phyloP scores from a whole-genome alignment of 2,888 invertebrate species.

The Spialia ferax region DNA sequence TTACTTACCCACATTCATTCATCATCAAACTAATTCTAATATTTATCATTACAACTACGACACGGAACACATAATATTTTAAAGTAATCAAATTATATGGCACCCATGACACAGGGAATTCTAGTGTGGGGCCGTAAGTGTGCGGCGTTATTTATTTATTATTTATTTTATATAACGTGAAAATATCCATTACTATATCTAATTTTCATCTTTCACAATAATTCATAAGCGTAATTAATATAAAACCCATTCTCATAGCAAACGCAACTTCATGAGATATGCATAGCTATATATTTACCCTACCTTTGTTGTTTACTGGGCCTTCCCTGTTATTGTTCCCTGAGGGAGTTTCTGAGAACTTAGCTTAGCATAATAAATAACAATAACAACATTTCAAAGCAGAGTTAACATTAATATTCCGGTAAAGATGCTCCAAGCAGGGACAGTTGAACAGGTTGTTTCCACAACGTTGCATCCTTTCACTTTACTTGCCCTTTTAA shows the following conservation, averaged over 20 bases:
- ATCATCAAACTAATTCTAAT: too few relatives aligned
- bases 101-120: too few relatives aligned
- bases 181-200: too few relatives aligned
- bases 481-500: slow-evolving; percentile 9
- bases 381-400: slow-evolving; percentile 15
- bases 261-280: slow-evolving; percentile 5
- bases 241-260: not conserved
- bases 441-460: slow-evolving; percentile 22
- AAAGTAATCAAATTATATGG: too few relatives aligned
- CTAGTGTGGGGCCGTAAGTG: too few relatives aligned
- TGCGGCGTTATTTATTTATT: too few relatives aligned
- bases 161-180: too few relatives aligned
- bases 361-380: slow-evolving; percentile 30
- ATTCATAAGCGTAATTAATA: not conserved
- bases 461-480: slow-evolving; percentile 13
- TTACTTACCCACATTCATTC: too few relatives aligned
- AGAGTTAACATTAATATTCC: slow-evolving; percentile 20
- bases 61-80: too few relatives aligned
- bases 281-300: slow-evolving; percentile 13
- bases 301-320: slow-evolving; percentile 16
- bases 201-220: too few relatives aligned
- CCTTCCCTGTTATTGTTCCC: slow-evolving; percentile 19
- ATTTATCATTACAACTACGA: too few relatives aligned
- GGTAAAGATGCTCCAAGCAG: slow-evolving; percentile 20
- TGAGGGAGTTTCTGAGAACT: slow-evolving; percentile 11